phyloP scores from a whole-genome alignment of 30 jellyfish, hydroid and myxozoan genomes.

The Euphysa ruthae region DNA sequence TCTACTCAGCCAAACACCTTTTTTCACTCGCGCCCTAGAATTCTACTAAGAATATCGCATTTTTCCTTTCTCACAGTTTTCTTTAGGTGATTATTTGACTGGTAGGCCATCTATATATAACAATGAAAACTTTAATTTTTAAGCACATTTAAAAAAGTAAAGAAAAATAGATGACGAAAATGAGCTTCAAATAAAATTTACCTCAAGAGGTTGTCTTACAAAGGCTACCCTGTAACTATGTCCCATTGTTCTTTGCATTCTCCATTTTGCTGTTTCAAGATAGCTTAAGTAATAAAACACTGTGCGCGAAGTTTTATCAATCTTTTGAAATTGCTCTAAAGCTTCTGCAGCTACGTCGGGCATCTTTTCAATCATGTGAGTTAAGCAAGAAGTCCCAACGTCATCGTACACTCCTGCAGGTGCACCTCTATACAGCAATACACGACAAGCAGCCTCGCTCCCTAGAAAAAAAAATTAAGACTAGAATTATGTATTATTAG shows the following conservation, averaged over 20 bases:
- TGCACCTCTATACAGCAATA: conserved; percentile 22
- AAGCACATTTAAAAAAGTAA: too few species aligned
- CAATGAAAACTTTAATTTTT: too few species aligned
- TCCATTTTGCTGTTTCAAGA: conserved; percentile 23
- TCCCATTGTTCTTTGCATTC: background rate
- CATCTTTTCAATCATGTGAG: conserved; percentile 35
- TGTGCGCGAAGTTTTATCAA: conserved; percentile 35
- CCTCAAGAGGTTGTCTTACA: conserved; percentile 31
- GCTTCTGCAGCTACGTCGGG: conserved; percentile 47
- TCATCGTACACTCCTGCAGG: conserved; percentile 43
- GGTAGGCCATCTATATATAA: too few species aligned
- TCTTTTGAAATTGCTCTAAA: conserved; percentile 25
- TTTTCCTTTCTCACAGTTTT: too few species aligned
- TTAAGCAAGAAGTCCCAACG: conserved; percentile 22
- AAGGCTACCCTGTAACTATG: background rate
- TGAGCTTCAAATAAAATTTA: too few species aligned
- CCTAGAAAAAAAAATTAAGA: conserved; percentile 2
- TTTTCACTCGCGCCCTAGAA: too few species aligned
- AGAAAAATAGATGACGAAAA: too few species aligned
- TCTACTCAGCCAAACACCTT: too few species aligned
- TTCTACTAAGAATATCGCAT: too few species aligned
- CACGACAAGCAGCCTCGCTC: conserved; percentile 27
- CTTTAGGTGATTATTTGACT: too few species aligned
- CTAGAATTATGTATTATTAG: too few species aligned
- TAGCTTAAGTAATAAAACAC: conserved; percentile 22